Conservation (phyloP, 2,888 invertebrate species). For the Eustalomyia histrio region DNA sequence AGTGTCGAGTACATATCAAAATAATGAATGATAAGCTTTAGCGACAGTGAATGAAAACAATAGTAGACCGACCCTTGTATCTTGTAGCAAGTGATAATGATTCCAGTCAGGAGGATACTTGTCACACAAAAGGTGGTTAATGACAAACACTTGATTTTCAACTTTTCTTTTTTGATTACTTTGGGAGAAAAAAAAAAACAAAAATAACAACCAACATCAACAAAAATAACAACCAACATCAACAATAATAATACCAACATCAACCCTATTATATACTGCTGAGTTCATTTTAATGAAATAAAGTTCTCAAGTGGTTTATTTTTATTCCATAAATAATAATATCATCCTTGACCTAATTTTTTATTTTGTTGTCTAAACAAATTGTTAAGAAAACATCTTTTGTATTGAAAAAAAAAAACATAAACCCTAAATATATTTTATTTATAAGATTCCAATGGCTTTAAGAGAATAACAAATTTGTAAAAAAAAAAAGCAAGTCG, state of each 20-base stretch:
- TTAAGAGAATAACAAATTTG: too few relatives aligned
- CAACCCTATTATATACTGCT: not conserved
- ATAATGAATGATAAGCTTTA: constrained; percentile 19
- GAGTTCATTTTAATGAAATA: constrained; percentile 47
- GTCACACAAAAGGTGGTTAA: constrained; percentile 42
- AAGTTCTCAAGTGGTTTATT: constrained; percentile 49
- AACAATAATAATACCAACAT: not conserved
- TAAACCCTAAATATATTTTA: not conserved
- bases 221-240: not conserved
- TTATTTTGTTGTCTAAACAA: not conserved
- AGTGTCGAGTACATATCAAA: not conserved
- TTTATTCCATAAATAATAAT: constrained; percentile 18
- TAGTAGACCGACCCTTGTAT: not conserved
- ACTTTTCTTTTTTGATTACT: not conserved
- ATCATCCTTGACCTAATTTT: constrained; percentile 5
- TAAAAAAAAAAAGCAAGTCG: too few relatives aligned
- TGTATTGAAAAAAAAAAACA: not conserved
- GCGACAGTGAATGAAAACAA: not conserved
- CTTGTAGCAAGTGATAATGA: not conserved
- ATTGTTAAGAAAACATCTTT: not conserved
- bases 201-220: constrained; percentile 3
- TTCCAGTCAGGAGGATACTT: constrained; percentile 12
- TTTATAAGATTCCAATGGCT: not conserved
- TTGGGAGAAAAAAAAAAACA: not conserved
- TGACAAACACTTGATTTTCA: constrained; percentile 36